A percentile compares a stretch with the other conserved stretches of the same genome.
Evolutionary conservation across 2,888 invertebrate genomes (phyloP).

Genomic region (Pyralis farinalis): DNA sequence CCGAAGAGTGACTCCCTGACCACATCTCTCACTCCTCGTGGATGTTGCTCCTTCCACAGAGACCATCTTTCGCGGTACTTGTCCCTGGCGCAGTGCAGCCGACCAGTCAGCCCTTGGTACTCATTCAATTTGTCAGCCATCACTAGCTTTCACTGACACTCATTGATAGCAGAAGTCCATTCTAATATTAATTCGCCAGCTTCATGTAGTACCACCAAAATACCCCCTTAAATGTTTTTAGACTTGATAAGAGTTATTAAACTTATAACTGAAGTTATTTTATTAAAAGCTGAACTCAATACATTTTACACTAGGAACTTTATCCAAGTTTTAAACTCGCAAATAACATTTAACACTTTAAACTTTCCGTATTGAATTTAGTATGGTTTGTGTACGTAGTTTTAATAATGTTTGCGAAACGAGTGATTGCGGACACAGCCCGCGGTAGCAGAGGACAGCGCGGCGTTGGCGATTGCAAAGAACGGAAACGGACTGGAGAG

Average conservation of each 20-base stretch:
- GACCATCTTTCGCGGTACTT: conserved; percentile 82
- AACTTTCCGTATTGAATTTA: neutral
- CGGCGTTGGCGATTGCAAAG: conserved; percentile 22
- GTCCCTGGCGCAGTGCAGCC: conserved; percentile 85
- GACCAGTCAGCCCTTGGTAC: conserved; percentile 88
- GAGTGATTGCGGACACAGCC: conserved; percentile 11
- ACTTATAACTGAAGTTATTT: neutral
- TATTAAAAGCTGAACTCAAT: neutral
- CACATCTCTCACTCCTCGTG: conserved; percentile 73
- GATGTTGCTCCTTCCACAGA: conserved; percentile 82
- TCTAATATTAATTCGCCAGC: no score
- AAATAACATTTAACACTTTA: conserved; percentile 3
- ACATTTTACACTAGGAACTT: conserved; percentile 3
- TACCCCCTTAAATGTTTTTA: no score
- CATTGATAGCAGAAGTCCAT: no score
- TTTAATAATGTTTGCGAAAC: conserved; percentile 4
- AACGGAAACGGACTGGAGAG: conserved; percentile 25
- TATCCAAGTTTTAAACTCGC: neutral
- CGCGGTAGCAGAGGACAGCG: conserved; percentile 11
- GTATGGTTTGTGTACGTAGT: conserved; percentile 2
- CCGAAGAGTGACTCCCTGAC: conserved; percentile 67
- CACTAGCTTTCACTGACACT: neutral
- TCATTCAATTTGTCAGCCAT: conserved; percentile 91
- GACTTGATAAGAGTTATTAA: no score
- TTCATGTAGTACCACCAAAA: no score